Percentiles rank a stretch among this genome's conserved stretches.
These are phyloP conservation scores for Haliclona indistincta DNA, from an alignment of 37 sponge, comb jelly and placozoan species.

Conservation along the genomic window DNA sequence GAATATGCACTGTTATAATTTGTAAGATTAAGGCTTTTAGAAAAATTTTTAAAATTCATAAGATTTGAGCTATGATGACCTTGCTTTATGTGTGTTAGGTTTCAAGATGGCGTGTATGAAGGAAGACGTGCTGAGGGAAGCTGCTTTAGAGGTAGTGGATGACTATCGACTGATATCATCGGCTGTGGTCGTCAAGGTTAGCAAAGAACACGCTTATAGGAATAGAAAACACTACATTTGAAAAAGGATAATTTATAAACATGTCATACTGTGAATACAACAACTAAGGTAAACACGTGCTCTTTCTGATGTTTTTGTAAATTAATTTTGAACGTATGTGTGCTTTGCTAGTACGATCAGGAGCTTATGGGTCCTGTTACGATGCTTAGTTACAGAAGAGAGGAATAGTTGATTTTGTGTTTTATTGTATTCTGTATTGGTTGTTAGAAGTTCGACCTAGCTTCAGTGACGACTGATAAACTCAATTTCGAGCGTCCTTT, in stretches of 20 bases:
- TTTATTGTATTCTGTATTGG: background rate
- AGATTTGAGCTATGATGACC: too few relatives aligned
- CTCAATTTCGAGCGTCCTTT: conserved; percentile 63
- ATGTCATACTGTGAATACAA: too few relatives aligned
- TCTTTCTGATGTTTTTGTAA: background rate
- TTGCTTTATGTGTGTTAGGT: conserved; percentile 43
- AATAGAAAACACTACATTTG: background rate
- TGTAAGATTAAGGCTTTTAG: too few relatives aligned
- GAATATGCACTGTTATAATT: background rate
- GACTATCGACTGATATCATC: conserved; percentile 39
- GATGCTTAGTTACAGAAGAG: background rate
- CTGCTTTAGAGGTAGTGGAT: conserved; percentile 39
- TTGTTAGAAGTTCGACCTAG: conserved; percentile 57
- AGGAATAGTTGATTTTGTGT: background rate
- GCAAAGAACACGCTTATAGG: background rate
- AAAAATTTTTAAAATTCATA: too few relatives aligned
- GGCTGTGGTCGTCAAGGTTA: conserved; percentile 56
- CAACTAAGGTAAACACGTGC: background rate
- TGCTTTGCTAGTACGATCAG: background rate
- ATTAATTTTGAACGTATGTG: background rate
- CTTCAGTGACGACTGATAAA: conserved; percentile 15
- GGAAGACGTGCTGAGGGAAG: conserved; percentile 48
- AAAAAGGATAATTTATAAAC: too few relatives aligned
- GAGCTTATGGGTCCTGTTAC: background rate
- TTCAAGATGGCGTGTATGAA: conserved; percentile 83